Conservation (phyloP, 2,797 vertebrate species). For the Philypnodon macrostomus region DNA sequence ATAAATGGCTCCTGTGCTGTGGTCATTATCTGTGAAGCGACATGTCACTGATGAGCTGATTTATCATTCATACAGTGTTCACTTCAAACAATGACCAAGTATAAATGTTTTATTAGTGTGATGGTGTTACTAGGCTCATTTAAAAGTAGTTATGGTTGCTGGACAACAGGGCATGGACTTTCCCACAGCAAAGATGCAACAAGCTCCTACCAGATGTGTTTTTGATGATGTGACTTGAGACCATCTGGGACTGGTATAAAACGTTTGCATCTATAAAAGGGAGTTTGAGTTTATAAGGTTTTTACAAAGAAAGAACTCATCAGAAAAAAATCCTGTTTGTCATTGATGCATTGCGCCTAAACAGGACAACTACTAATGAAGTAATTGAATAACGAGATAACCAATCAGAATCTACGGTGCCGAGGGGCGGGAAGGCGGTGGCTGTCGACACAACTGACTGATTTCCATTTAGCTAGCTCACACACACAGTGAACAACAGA, state of each 20-base stretch:
- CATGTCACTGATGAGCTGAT: neutral
- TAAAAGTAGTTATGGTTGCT: conserved; percentile 24
- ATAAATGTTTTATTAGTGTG: neutral
- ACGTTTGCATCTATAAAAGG: conserved; percentile 26
- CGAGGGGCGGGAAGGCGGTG: conserved; percentile 52
- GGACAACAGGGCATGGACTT: conserved; percentile 12
- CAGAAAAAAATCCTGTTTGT: conserved; percentile 31
- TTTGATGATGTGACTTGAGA: conserved; percentile 39
- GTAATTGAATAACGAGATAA: conserved; percentile 65
- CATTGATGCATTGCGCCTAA: conserved; percentile 23
- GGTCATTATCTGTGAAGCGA: too few species aligned
- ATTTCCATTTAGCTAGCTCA: conserved; percentile 36
- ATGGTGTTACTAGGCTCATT: conserved; percentile 2
- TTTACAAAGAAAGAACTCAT: conserved; percentile 17
- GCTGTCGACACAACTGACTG: conserved; percentile 44
- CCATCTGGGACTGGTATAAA: conserved; percentile 41
- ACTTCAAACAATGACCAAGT: neutral
- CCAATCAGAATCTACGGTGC: conserved; percentile 56
- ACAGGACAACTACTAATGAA: conserved; percentile 53
- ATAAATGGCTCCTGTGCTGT: too few species aligned
- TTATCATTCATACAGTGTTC: neutral
- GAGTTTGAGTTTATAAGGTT: conserved; percentile 15
- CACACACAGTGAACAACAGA: conserved; percentile 34
- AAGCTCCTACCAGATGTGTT: conserved; percentile 42
- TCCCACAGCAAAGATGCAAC: conserved; percentile 18